phyloP scores from a whole-genome alignment of 2,888 invertebrate species.

The Acronicta psi region DNA sequence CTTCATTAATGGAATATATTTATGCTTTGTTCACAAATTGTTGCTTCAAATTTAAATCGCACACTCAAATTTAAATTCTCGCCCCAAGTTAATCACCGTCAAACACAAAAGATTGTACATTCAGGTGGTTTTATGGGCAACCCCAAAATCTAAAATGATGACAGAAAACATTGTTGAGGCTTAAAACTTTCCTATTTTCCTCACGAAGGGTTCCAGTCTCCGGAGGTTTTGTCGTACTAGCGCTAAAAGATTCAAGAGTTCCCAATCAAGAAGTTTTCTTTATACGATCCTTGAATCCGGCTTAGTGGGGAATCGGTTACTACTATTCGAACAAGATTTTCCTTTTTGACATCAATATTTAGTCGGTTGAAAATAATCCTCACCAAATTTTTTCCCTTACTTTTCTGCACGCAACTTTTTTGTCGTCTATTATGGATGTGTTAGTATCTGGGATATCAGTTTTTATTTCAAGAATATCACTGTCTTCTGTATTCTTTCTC shows the following conservation, averaged over 20 bases:
- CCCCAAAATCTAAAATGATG: constrained; percentile 58
- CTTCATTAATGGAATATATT: constrained; percentile 25
- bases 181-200: constrained; percentile 62
- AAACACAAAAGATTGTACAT: constrained; percentile 16
- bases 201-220: constrained; percentile 58
- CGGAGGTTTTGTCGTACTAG: constrained; percentile 56
- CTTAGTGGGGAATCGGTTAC: constrained; percentile 28
- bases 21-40: constrained; percentile 7
- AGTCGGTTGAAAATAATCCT: constrained; percentile 1
- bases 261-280: constrained; percentile 58
- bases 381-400: not conserved
- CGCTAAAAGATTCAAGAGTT: constrained; percentile 62
- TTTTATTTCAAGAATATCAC: not conserved
- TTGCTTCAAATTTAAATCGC: constrained; percentile 1
- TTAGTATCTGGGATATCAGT: not conserved
- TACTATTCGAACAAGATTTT: constrained; percentile 23
- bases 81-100: not conserved
- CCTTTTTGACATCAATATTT: constrained; percentile 15
- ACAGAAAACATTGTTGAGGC: constrained; percentile 55
- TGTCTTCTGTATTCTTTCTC: constrained; percentile 4
- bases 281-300: constrained; percentile 24
- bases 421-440: not conserved
- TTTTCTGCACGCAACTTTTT: not conserved
- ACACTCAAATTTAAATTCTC: not conserved
- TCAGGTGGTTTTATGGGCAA: constrained; percentile 44